Base-by-base conservation (phyloP, 2,113 vertebrate species). In the Pyrgilauda ruficollis region DNA sequence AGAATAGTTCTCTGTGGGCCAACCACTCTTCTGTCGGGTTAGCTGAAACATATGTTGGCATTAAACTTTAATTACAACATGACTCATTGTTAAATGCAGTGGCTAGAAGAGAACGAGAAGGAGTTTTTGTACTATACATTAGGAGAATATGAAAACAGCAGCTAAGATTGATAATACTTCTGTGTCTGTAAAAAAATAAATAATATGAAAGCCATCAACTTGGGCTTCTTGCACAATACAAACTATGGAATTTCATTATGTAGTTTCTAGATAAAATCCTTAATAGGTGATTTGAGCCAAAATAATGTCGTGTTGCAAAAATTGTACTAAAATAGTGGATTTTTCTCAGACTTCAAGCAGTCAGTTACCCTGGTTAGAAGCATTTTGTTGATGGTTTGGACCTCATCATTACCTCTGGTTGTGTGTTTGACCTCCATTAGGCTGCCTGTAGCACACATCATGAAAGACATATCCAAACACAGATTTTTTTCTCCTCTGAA, bases 41-140 rank as follows among this genome's bases (percentile, higher is more conserved):
- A 74, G 68, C 90, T 70, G 63, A 88, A 97, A 88, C 96, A 96
- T 82, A 93, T 97, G 94, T 94, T 91, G 84, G 69, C 55, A 55
- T 93, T 91, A 63, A 96, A 93, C 39, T 96, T 95, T 91, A 94
- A 96, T 95, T 93, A 46, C 6, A 0, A 9, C 83, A 55, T 91
- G 91, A 83, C 75, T 96, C 78, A 95, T 47, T 87, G 83, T 50
- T 90, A 93, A 94, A 41, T 67, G 75, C 13, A 31, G 41, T 64
- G 59, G 13, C 27, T 91, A 63, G 59, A 85, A 88, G 47, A 95
- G 79, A 90, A 52, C 11, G 22, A 28, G 74, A 73, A 46, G 28
- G 43, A 80, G 28, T 5, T 82, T 93, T 76, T 62, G 16, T 94
- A 66, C 63, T 27, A 13, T 53, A 12, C 10, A 0, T 68, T 87